Conservation (phyloP, 1,140 invertebrate species). For the Drosophila seguyi region DNA sequence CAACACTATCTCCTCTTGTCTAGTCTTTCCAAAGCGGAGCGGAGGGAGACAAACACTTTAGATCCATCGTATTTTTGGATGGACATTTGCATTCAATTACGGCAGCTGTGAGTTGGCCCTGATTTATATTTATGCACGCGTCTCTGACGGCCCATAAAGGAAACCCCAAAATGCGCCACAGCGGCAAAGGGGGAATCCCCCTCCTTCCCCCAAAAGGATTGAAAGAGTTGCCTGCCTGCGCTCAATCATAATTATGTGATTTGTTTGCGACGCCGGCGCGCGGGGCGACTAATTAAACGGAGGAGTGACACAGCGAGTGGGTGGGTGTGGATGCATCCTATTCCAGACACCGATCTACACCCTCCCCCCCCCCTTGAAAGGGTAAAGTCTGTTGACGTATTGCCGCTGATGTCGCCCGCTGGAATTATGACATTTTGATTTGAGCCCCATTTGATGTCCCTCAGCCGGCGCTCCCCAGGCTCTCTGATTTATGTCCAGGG, state of each 20-base stretch:
- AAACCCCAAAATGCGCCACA: conserved; percentile 77
- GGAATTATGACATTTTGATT: conserved; percentile 82
- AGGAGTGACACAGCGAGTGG: conserved; percentile 31
- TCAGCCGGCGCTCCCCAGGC: conserved; percentile 56
- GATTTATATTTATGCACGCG: conserved; percentile 81
- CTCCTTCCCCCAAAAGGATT: not conserved
- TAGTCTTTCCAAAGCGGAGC: not conserved
- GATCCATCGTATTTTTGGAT: conserved; percentile 75
- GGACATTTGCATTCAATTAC: conserved; percentile 83
- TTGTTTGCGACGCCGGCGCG: conserved; percentile 71
- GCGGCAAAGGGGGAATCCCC: conserved; percentile 1
- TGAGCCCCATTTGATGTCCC: conserved; percentile 78
- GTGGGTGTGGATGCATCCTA: conserved; percentile 9
- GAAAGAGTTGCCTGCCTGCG: conserved; percentile 65
- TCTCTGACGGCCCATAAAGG: conserved; percentile 64
- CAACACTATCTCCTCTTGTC: not conserved
- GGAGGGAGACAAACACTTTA: conserved; percentile 19
- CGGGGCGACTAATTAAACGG: conserved; percentile 76
- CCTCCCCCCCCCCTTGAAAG: not conserved
- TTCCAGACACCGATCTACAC: no score
- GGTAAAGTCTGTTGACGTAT: conserved; percentile 67
- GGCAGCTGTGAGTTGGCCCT: conserved; percentile 73
- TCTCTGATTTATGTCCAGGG: conserved; percentile 54
- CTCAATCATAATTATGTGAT: conserved; percentile 83
- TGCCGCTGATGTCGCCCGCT: conserved; percentile 71